These are phyloP conservation scores for Epinotia ramella DNA, from an alignment of 2,888 invertebrate genomes.

Conservation along the genomic window DNA sequence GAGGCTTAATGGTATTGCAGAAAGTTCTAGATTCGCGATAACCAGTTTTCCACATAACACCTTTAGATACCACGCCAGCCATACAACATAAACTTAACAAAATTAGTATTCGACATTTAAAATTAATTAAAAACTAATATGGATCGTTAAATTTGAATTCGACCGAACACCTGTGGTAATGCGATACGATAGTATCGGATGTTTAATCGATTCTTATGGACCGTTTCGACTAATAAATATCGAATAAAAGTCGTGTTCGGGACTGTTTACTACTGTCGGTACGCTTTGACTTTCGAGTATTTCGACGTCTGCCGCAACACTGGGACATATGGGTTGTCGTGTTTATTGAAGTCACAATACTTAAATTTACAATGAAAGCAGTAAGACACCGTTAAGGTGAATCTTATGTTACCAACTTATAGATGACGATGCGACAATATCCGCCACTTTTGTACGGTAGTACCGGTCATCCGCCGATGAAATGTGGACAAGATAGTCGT, in stretches of 20 bases:
- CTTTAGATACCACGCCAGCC: constrained; percentile 9
- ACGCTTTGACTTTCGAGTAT: constrained; percentile 36
- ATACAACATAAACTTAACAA: constrained; percentile 23
- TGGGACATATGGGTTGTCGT: constrained; percentile 2
- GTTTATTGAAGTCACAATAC: not conserved
- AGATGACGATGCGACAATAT: too few species aligned
- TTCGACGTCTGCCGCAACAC: constrained; percentile 11
- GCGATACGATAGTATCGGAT: constrained; percentile 52
- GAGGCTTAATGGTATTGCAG: not conserved
- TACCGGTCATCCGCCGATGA: too few species aligned
- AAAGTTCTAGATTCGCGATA: constrained; percentile 23
- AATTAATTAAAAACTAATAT: constrained; percentile 52
- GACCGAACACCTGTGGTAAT: constrained; percentile 66
- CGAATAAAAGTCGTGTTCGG: constrained; percentile 39
- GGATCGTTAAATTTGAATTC: constrained; percentile 54
- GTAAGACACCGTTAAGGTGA: not conserved
- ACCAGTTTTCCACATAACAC: constrained; percentile 26
- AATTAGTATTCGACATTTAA: constrained; percentile 40
- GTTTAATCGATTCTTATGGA: constrained; percentile 48
- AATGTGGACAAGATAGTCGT: not conserved
- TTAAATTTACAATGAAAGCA: not conserved
- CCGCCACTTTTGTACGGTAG: too few species aligned
- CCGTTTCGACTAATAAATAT: constrained; percentile 42
- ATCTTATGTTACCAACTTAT: too few species aligned
- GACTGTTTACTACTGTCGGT: constrained; percentile 30